A percentile compares a stretch with the other conserved stretches of the same genome.
Evolutionary conservation across 2,797 vertebrate species (phyloP).

Genomic region (Fringilla coelebs): DNA sequence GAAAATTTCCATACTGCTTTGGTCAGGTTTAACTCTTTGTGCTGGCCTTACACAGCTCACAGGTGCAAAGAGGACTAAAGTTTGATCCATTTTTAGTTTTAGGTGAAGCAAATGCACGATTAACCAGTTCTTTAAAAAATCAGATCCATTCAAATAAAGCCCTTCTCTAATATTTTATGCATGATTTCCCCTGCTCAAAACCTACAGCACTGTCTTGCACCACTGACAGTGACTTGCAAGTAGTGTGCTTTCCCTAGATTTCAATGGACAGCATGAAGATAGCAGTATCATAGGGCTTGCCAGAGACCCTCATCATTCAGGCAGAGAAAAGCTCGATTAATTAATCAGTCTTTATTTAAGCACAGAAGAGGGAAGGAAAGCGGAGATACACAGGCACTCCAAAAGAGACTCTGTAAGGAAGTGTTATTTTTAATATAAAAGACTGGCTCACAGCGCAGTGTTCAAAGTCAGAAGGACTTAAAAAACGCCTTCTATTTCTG

Average conservation of each 20-base stretch:
- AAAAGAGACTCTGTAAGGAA: background rate
- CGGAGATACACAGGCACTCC: background rate
- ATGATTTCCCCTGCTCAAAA: background rate
- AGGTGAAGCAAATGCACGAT: background rate
- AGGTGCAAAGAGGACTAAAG: background rate
- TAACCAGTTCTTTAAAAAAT: background rate
- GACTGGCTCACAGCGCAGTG: rapidly evolving
- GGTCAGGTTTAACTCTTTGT: background rate
- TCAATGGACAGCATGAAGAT: background rate
- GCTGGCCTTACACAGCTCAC: rapidly evolving
- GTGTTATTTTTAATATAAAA: slow-evolving; percentile 10
- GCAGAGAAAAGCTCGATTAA: background rate
- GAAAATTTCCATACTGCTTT: background rate
- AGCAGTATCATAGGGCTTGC: background rate
- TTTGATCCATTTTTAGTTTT: background rate
- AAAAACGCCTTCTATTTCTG: background rate
- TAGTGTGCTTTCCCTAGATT: background rate
- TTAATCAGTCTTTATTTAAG: background rate
- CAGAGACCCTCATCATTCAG: background rate
- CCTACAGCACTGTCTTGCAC: background rate
- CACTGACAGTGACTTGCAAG: background rate
- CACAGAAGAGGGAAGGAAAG: background rate
- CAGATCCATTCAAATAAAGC: background rate
- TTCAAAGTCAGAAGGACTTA: background rate
- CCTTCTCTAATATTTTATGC: background rate